Conservation (phyloP, 64 coral and sea anemone genomes). For the Astreopora myriophthalma region DNA sequence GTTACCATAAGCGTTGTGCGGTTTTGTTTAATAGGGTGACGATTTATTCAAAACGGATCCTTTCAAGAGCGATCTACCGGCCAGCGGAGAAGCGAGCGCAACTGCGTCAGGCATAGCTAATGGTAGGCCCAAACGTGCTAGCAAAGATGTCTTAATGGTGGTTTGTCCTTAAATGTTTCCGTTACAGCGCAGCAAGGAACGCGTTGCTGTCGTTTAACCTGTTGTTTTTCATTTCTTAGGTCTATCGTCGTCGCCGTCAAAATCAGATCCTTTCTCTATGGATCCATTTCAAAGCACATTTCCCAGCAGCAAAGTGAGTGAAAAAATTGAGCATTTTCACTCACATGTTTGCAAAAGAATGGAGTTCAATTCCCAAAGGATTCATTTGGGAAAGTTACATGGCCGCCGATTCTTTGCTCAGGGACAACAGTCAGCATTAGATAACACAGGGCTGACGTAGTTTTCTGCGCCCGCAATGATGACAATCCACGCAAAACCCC, state of each 20-base stretch:
- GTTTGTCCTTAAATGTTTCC: background rate
- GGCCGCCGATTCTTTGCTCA: too few species aligned
- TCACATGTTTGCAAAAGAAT: too few species aligned
- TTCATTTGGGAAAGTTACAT: too few species aligned
- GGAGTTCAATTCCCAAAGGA: too few species aligned
- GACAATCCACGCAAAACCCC: too few species aligned
- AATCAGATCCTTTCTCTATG: slow-evolving; percentile 84
- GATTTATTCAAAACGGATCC: slow-evolving; percentile 90
- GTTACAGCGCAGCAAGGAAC: background rate
- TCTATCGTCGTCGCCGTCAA: slow-evolving; percentile 70
- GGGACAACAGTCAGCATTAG: too few species aligned
- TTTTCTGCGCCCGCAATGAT: too few species aligned
- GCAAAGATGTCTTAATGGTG: background rate
- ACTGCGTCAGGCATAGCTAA: slow-evolving; percentile 43
- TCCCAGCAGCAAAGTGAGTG: slow-evolving; percentile 67
- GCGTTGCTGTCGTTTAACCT: background rate
- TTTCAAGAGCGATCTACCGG: slow-evolving; percentile 80
- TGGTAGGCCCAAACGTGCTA: background rate
- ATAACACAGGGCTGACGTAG: too few species aligned
- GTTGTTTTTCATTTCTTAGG: slow-evolving; percentile 9
- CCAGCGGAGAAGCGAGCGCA: slow-evolving; percentile 62
- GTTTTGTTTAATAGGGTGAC: slow-evolving; percentile 47
- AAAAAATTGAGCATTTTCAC: too few species aligned
- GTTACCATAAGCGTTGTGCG: too few species aligned
- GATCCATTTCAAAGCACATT: slow-evolving; percentile 90